Percentiles rank a stretch among this genome's conserved stretches.
phyloP scores from a whole-genome alignment of 2,113 vertebrate species.

The Toxotes chatareus region DNA sequence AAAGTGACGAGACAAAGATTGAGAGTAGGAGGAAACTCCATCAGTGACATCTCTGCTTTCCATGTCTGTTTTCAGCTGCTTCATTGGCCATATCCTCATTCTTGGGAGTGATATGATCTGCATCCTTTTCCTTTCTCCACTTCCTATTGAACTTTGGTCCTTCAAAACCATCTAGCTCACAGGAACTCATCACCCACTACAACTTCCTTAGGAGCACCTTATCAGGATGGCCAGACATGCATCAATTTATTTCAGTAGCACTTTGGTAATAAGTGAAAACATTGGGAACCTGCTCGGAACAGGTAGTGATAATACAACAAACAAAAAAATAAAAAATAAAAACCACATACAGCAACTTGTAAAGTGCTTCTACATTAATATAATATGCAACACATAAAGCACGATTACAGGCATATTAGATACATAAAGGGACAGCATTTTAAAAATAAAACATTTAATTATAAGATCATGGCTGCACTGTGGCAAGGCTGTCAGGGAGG shows the following conservation, averaged over 20 bases:
- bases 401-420: not conserved
- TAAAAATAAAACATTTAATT: not conserved
- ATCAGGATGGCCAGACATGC: slow-evolving; percentile 84
- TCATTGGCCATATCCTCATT: slow-evolving; percentile 72
- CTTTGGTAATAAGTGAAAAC: slow-evolving; percentile 22
- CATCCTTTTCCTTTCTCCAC: slow-evolving; percentile 74
- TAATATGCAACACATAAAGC: not conserved
- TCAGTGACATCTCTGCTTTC: slow-evolving; percentile 18
- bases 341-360: too few species aligned
- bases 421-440: too few species aligned
- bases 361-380: not conserved
- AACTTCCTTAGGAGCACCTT: slow-evolving; percentile 89
- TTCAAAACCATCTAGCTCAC: slow-evolving; percentile 67
- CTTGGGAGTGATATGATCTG: slow-evolving; percentile 71
- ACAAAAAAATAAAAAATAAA: not conserved
- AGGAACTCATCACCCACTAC: slow-evolving; percentile 88
- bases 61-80: slow-evolving; percentile 44
- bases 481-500: too few species aligned
- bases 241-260: slow-evolving; percentile 58
- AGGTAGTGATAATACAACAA: not conserved
- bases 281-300: not conserved
- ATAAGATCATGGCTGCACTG: not conserved
- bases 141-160: slow-evolving; percentile 73
- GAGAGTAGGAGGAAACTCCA: not conserved
- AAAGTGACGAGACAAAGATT: not conserved